Evolutionary conservation across 2,797 vertebrate species (phyloP).

Genomic region (Myotis myotis): DNA sequence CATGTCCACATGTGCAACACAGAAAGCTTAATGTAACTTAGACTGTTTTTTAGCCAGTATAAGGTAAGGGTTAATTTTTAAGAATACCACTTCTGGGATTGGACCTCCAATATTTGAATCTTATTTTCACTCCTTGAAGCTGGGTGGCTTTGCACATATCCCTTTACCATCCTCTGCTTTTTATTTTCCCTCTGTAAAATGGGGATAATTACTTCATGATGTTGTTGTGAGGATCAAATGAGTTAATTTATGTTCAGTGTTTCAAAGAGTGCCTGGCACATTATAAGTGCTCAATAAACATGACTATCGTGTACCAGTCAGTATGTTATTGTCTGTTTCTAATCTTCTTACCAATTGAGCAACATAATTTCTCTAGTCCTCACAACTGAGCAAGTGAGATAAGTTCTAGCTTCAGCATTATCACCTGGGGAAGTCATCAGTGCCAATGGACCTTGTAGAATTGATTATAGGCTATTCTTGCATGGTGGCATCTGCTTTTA

Average conservation of each 20-base stretch:
- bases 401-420: not conserved
- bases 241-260: slow-evolving; percentile 3
- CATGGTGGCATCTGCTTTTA: not conserved
- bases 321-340: not conserved
- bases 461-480: not conserved
- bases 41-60: not conserved
- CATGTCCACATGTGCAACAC: not conserved
- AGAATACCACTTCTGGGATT: not conserved
- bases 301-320: not conserved
- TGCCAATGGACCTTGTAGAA: not conserved
- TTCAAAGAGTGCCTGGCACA: not conserved
- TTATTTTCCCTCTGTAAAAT: not conserved
- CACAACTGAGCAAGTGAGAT: not conserved
- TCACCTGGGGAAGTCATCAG: not conserved
- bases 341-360: not conserved
- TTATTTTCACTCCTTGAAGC: not conserved
- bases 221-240: slow-evolving; percentile 45
- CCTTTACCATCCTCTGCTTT: slow-evolving; percentile 10
- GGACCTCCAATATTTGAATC: not conserved
- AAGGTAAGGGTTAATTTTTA: not conserved
- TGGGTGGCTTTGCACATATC: slow-evolving; percentile 35
- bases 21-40: not conserved
- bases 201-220: not conserved
- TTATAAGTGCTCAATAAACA: not conserved
- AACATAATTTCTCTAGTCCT: not conserved